A percentile compares a stretch with the other conserved stretches of the same genome.
These are phyloP conservation scores for Lissocephala sabroskyi DNA, from an alignment of 2,888 invertebrate genomes.

Conservation along the genomic window DNA sequence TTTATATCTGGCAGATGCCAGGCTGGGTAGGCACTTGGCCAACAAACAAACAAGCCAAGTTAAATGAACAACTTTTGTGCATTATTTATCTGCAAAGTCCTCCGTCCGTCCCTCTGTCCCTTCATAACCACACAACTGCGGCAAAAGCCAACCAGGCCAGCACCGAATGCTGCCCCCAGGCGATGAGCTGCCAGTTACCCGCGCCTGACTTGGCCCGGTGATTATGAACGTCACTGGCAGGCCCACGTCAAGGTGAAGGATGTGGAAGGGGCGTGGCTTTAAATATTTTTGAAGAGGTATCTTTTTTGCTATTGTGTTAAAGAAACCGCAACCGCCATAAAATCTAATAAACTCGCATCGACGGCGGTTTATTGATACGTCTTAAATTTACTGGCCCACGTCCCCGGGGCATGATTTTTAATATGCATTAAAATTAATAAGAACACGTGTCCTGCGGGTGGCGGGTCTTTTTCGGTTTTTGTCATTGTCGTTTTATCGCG, in stretches of 20 bases:
- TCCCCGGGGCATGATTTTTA: constrained; percentile 48
- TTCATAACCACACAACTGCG: constrained; percentile 26
- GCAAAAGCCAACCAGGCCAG: constrained; percentile 6
- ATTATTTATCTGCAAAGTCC: constrained; percentile 55
- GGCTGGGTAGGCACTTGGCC: constrained; percentile 12
- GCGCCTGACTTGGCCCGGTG: constrained; percentile 22
- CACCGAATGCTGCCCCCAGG: not conserved
- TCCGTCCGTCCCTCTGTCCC: too few species aligned
- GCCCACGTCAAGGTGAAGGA: too few species aligned
- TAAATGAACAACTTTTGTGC: constrained; percentile 62
- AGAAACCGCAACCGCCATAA: constrained; percentile 35
- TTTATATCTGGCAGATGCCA: constrained; percentile 61
- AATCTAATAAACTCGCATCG: constrained; percentile 58
- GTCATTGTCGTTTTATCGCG: constrained; percentile 44
- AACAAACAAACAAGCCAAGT: constrained; percentile 58
- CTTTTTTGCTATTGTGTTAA: constrained; percentile 61
- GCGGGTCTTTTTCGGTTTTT: not conserved
- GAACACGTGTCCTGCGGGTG: constrained; percentile 47
- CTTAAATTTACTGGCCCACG: constrained; percentile 20
- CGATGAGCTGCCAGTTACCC: not conserved
- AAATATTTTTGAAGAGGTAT: constrained; percentile 59
- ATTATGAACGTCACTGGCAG: constrained; percentile 26
- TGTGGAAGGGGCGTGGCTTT: constrained; percentile 5
- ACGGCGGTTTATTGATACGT: constrained; percentile 40
- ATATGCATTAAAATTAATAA: constrained; percentile 63